A percentile compares a stretch with the other conserved stretches of the same genome.
Conservation (phyloP, 2,888 invertebrate species). For the Drosophila atroscutellata region DNA sequence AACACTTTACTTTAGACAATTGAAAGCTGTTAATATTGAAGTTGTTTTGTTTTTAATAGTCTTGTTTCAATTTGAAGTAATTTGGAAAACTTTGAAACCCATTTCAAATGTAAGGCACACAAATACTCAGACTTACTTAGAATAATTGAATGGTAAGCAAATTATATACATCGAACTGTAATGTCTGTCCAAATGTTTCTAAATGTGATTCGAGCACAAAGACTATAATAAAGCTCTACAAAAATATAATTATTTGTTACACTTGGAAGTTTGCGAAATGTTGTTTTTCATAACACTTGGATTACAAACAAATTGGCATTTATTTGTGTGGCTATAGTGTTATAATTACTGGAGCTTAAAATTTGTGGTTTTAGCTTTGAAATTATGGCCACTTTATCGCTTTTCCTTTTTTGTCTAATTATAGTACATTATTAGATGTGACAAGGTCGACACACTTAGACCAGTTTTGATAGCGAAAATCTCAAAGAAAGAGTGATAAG, state of each 20-base stretch:
- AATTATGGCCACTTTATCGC: neutral
- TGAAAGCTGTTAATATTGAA: constrained; percentile 1
- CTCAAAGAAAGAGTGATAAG: too few species aligned
- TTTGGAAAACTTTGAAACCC: neutral
- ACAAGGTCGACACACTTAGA: too few species aligned
- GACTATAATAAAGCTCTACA: neutral
- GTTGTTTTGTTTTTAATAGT: neutral
- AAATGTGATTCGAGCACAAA: neutral
- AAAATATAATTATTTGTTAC: neutral
- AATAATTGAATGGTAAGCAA: neutral
- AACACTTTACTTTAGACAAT: constrained; percentile 9
- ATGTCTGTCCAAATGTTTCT: too few species aligned
- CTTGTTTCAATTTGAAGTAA: neutral
- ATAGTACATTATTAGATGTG: neutral
- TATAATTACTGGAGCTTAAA: neutral
- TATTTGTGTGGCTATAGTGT: neutral
- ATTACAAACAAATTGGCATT: neutral
- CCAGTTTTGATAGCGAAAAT: too few species aligned
- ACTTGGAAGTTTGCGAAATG: neutral
- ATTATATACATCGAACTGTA: too few species aligned
- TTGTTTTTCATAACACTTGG: neutral
- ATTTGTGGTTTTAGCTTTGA: neutral
- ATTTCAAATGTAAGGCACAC: neutral
- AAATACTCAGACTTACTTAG: neutral
- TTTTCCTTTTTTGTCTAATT: neutral